Conservation (phyloP, 2,113 vertebrate species). For the Lophura nycthemera region DNA sequence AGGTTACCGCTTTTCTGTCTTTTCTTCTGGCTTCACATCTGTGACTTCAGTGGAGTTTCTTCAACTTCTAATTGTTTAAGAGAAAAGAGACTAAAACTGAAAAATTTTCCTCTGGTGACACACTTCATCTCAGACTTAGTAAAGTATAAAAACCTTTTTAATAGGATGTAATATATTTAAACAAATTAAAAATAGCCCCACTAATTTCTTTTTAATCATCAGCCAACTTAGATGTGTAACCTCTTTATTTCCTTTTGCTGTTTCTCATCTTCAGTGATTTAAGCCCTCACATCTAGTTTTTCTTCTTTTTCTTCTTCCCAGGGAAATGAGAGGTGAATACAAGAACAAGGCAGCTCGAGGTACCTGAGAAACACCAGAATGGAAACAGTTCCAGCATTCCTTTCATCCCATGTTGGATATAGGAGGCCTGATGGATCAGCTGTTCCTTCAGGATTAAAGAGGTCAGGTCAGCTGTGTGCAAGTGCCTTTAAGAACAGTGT, state of each 20-base stretch:
- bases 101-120: constrained; percentile 54
- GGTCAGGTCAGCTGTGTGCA: constrained; percentile 51
- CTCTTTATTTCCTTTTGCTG: constrained; percentile 63
- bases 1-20: not conserved
- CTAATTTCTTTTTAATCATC: constrained; percentile 74
- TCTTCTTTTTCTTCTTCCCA: not conserved
- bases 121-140: constrained; percentile 57
- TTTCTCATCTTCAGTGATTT: constrained; percentile 43
- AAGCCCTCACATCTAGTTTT: not conserved
- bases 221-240: constrained; percentile 61
- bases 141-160: constrained; percentile 54
- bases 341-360: not conserved
- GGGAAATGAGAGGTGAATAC: constrained; percentile 21
- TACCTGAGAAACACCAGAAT: constrained; percentile 21
- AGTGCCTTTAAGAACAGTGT: constrained; percentile 30
- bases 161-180: constrained; percentile 69
- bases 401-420: constrained; percentile 37
- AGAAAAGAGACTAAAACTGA: constrained; percentile 15
- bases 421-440: constrained; percentile 29
- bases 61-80: constrained; percentile 7
- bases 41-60: not conserved
- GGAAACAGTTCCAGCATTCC: not conserved
- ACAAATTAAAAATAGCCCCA: constrained; percentile 69
- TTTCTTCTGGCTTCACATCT: not conserved
- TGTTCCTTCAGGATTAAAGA: constrained; percentile 60